Percentiles rank a stretch among this genome's conserved stretches.
Evolutionary conservation across 53 echinoderm and acorn worm genomes (phyloP).

Genomic region (Paracentrotus lividus): DNA sequence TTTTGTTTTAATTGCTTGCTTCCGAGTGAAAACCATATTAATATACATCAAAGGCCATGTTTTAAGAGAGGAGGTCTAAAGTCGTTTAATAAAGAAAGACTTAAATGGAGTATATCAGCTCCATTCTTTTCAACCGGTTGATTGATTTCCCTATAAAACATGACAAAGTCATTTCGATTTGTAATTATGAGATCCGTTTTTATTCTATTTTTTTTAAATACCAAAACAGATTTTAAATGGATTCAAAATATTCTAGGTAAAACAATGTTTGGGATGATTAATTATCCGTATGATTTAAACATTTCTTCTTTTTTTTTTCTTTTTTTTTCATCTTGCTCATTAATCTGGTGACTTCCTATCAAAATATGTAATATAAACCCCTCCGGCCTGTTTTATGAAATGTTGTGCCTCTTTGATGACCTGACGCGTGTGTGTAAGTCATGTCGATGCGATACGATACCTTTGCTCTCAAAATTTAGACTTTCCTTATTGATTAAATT

Average conservation of each 20-base stretch:
- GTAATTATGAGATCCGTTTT: too few species aligned
- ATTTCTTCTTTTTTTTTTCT: neutral
- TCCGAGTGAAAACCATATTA: neutral
- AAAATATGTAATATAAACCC: too few species aligned
- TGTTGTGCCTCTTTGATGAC: neutral
- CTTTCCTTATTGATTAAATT: neutral
- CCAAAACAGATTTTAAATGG: neutral
- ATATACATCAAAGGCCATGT: neutral
- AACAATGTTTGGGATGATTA: neutral
- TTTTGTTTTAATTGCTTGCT: neutral
- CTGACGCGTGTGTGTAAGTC: too few species aligned
- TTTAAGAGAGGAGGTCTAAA: neutral
- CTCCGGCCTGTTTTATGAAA: too few species aligned
- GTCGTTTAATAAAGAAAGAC: neutral
- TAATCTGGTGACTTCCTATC: too few species aligned
- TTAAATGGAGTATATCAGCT: neutral
- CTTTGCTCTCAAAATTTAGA: neutral
- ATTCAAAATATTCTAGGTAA: neutral
- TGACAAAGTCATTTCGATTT: neutral
- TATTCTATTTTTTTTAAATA: too few species aligned
- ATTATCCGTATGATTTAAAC: neutral
- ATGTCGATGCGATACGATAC: neutral
- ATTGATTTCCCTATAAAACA: neutral
- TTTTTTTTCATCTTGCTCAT: neutral
- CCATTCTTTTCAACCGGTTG: neutral